A percentile compares a stretch with the other conserved stretches of the same genome.
Conservation (phyloP, 2,888 invertebrate species). For the Leuctra nigra region DNA sequence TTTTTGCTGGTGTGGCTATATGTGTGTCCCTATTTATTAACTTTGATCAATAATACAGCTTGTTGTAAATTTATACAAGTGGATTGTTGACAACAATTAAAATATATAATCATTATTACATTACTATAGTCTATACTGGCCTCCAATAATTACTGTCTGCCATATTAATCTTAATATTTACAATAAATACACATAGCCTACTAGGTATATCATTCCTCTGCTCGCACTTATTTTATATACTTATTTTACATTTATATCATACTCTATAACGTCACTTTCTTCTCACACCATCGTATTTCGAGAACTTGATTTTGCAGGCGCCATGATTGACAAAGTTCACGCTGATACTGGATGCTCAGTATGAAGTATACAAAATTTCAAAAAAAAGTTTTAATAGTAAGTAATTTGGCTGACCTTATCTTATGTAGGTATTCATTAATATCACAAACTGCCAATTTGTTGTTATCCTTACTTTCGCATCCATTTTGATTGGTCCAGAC, state of each 20-base stretch:
- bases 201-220: conserved; percentile 11
- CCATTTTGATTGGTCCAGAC: conserved; percentile 9
- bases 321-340: conserved; percentile 17
- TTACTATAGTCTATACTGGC: conserved; percentile 26
- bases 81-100: conserved; percentile 27
- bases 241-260: conserved; percentile 14
- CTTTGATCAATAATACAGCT: conserved; percentile 19
- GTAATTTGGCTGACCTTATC: conserved; percentile 15
- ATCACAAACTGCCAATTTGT: conserved; percentile 19
- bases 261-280: conserved; percentile 5
- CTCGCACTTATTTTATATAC: conserved; percentile 13
- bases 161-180: conserved; percentile 26
- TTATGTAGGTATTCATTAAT: conserved; percentile 17
- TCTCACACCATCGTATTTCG: conserved; percentile 6
- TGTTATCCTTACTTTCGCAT: conserved; percentile 17
- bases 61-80: conserved; percentile 25
- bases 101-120: conserved; percentile 27
- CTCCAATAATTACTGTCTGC: conserved; percentile 27
- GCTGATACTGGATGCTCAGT: conserved; percentile 6
- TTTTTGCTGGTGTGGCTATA: conserved; percentile 22
- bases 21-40: conserved; percentile 23
- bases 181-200: conserved; percentile 28
- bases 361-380: conserved; percentile 7
- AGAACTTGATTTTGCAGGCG: conserved; percentile 11
- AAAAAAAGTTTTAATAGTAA: conserved; percentile 10